phyloP scores from a whole-genome alignment of 2,888 invertebrate species.

The Drosophila mercatorum region DNA sequence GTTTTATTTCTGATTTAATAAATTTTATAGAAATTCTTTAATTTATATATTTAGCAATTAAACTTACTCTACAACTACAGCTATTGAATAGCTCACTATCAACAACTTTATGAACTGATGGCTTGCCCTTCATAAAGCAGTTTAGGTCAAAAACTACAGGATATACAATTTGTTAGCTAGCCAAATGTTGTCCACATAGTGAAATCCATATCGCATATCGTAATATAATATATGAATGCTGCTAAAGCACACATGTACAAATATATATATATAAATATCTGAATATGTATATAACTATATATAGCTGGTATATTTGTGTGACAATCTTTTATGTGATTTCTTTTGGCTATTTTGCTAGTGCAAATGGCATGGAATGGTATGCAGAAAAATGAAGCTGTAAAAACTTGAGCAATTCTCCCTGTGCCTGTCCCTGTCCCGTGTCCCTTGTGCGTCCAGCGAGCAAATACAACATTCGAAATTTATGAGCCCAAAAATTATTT shows the following conservation, averaged over 20 bases:
- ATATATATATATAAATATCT: neutral
- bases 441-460: neutral
- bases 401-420: slow-evolving; percentile 44
- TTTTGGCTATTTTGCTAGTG: slow-evolving; percentile 56
- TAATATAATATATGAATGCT: slow-evolving; percentile 54
- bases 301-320: slow-evolving; percentile 28
- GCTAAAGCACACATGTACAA: slow-evolving; percentile 11
- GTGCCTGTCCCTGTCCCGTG: neutral
- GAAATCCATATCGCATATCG: slow-evolving; percentile 54
- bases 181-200: slow-evolving; percentile 46
- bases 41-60: no score
- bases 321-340: slow-evolving; percentile 75
- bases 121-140: no score
- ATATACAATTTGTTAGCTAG: slow-evolving; percentile 47
- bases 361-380: slow-evolving; percentile 53
- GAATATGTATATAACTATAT: neutral
- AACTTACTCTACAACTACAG: no score
- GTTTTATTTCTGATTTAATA: no score
- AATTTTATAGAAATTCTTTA: no score
- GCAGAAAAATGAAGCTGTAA: slow-evolving; percentile 59
- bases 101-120: no score
- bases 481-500: slow-evolving; percentile 79
- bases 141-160: neutral
- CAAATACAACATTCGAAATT: slow-evolving; percentile 68
- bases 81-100: no score